phyloP scores from a whole-genome alignment of 2,888 invertebrate genomes.

The Mactromeris polynyma region DNA sequence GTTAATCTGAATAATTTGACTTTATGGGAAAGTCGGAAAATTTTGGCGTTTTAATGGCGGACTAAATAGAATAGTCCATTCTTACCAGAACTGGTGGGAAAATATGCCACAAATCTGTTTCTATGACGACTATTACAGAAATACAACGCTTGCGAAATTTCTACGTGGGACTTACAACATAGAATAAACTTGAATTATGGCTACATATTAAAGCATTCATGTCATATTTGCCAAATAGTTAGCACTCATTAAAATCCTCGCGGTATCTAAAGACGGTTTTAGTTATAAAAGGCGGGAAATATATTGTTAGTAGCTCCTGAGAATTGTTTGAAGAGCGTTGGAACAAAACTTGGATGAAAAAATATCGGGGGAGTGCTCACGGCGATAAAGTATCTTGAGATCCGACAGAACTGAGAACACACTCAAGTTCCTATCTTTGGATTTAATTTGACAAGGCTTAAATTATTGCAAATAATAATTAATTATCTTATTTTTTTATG shows the following conservation, averaged over 20 bases:
- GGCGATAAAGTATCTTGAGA: neutral
- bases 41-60: conserved; percentile 48
- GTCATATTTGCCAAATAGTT: conserved; percentile 53
- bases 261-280: conserved; percentile 29
- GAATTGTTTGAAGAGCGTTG: neutral
- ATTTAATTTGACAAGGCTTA: too few relatives aligned
- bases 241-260: conserved; percentile 50
- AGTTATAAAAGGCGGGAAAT: conserved; percentile 48
- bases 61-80: conserved; percentile 15
- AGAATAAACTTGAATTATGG: conserved; percentile 35
- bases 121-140: neutral
- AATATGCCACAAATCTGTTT: conserved; percentile 20
- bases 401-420: neutral
- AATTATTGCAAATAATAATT: too few relatives aligned
- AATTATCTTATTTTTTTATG: too few relatives aligned
- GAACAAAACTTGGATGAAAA: neutral
- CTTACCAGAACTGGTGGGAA: conserved; percentile 24
- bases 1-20: conserved; percentile 42
- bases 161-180: conserved; percentile 23
- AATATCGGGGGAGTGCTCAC: neutral
- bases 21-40: conserved; percentile 57
- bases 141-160: conserved; percentile 28
- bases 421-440: too few relatives aligned
- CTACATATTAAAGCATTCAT: conserved; percentile 45
- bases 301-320: neutral